phyloP scores from a whole-genome alignment of 2,113 vertebrate species.

The Hylia prasina region DNA sequence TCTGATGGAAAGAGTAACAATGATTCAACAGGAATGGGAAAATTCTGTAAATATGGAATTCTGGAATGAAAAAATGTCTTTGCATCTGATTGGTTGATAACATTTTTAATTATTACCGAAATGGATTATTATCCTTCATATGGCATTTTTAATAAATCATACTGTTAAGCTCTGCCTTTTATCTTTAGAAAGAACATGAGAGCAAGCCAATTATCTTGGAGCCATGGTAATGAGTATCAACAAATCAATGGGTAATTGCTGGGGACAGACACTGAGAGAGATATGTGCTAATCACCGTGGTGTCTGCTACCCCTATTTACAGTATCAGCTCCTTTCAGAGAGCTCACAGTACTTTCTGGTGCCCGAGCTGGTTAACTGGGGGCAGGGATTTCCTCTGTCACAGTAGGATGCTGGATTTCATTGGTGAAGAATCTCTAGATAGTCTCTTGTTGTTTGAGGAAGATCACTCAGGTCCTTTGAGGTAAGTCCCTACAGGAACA shows the following conservation, averaged over 20 bases:
- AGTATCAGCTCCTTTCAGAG: not conserved
- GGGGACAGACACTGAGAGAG: not conserved
- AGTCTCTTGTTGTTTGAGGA: not conserved
- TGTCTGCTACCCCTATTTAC: not conserved
- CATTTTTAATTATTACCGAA: not conserved
- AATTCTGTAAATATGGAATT: not conserved
- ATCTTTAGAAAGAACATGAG: not conserved
- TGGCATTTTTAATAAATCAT: not conserved
- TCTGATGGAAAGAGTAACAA: not conserved
- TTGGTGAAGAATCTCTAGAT: not conserved
- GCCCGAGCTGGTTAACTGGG: not conserved
- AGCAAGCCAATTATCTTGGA: not conserved
- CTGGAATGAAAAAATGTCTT: not conserved
- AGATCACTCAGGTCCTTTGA: not conserved
- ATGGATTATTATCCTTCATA: not conserved
- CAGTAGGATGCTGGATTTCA: not conserved
- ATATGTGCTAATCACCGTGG: not conserved
- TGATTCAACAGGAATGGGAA: slow-evolving; percentile 20
- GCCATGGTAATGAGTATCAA: not conserved
- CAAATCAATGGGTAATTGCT: not conserved
- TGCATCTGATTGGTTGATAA: not conserved
- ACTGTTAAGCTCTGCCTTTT: not conserved
- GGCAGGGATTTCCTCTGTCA: not conserved
- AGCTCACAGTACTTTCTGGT: not conserved
- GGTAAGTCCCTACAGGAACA: not conserved